phyloP scores from a whole-genome alignment of 2,113 vertebrate species.

The Pseudopodoces humilis region DNA sequence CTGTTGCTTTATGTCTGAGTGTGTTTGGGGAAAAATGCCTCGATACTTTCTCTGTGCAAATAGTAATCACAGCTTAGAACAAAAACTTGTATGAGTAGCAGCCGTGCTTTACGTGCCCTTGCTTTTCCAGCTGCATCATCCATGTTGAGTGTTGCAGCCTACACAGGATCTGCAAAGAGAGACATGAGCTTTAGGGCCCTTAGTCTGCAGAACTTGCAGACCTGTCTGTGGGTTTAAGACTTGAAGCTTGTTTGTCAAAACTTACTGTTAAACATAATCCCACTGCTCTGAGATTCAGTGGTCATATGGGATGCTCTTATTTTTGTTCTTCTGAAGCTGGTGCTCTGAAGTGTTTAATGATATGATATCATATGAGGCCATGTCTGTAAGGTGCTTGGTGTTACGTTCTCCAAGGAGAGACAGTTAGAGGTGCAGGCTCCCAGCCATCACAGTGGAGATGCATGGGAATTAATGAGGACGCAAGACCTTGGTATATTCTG shows the following conservation, averaged over 20 bases:
- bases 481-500: not conserved
- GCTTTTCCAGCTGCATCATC: not conserved
- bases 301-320: not conserved
- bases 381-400: not conserved
- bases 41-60: not conserved
- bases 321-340: not conserved
- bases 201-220: not conserved
- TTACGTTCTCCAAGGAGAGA: not conserved
- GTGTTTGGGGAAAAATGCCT: not conserved
- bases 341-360: not conserved
- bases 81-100: not conserved
- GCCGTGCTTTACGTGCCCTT: not conserved
- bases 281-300: not conserved
- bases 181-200: not conserved
- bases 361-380: rapidly evolving
- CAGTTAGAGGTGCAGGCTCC: not conserved
- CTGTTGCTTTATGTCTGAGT: not conserved
- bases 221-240: not conserved
- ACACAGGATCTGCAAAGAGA: not conserved
- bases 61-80: not conserved
- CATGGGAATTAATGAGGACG: not conserved
- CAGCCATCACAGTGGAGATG: not conserved
- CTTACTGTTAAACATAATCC: not conserved
- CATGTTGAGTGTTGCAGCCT: not conserved
- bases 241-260: not conserved